Evolutionary conservation across 2,888 invertebrate genomes (phyloP).

Genomic region (Aphidius colemani): DNA sequence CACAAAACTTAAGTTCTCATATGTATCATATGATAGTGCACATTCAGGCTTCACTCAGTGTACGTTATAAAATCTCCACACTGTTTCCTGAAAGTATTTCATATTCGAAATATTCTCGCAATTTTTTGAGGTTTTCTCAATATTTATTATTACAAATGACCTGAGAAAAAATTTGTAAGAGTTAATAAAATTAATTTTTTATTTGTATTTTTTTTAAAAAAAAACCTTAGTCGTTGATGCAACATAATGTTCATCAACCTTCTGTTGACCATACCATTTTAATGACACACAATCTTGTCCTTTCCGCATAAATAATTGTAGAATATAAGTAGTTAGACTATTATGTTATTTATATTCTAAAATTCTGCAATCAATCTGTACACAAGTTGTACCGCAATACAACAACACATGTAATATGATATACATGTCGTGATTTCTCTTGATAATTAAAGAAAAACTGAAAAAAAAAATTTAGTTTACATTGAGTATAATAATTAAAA

Average conservation of each 20-base stretch:
- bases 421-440: neutral
- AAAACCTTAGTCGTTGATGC: conserved; percentile 54
- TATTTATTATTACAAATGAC: neutral
- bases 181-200: no score
- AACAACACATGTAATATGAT: neutral
- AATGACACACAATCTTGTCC: conserved; percentile 49
- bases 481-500: conserved; percentile 46
- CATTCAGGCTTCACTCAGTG: conserved; percentile 22
- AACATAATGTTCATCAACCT: conserved; percentile 60
- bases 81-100: neutral
- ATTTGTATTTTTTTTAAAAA: conserved; percentile 53
- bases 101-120: conserved; percentile 10
- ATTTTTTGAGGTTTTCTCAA: neutral
- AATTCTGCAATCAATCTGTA: conserved; percentile 55
- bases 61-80: no score
- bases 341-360: conserved; percentile 14
- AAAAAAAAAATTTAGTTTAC: conserved; percentile 19
- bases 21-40: conserved; percentile 57
- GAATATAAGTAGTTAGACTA: conserved; percentile 11
- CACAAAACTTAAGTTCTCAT: conserved; percentile 59
- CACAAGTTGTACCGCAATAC: conserved; percentile 43
- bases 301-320: conserved; percentile 24
- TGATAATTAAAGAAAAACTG: conserved; percentile 15
- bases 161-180: no score
- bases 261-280: conserved; percentile 61